Evolutionary conservation across 2,888 invertebrate genomes (phyloP).

Genomic region (Stegana nigrithorax): DNA sequence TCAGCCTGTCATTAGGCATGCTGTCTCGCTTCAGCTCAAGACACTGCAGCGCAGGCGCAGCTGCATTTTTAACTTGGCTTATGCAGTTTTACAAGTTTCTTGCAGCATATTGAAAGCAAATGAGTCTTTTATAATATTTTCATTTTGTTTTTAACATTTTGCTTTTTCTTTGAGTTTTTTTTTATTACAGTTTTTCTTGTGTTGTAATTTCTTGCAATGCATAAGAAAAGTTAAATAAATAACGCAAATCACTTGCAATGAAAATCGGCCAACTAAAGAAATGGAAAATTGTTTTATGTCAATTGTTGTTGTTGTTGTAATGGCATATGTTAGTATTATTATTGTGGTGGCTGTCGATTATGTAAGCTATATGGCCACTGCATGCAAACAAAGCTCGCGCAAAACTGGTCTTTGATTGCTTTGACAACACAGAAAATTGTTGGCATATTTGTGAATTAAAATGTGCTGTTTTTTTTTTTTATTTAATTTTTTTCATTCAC

Average conservation of each 20-base stretch:
- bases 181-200: no score
- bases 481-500: constrained; percentile 43
- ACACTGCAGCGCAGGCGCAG: constrained; percentile 3
- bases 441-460: constrained; percentile 46
- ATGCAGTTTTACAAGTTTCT: constrained; percentile 44
- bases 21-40: background rate
- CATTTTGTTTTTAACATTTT: background rate
- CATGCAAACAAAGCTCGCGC: background rate
- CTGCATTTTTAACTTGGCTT: constrained; percentile 40
- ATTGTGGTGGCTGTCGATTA: constrained; percentile 29
- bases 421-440: no score
- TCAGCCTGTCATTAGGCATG: no score
- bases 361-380: constrained; percentile 38
- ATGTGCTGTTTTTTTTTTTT: constrained; percentile 44
- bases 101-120: background rate
- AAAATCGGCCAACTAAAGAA: no score
- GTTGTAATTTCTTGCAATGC: no score
- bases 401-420: constrained; percentile 45
- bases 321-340: constrained; percentile 6
- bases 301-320: background rate
- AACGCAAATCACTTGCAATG: no score
- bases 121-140: background rate
- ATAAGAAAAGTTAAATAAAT: no score
- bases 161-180: background rate
- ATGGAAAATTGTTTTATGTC: no score